phyloP scores from a whole-genome alignment of 2,113 vertebrate species.

The Prietella phreatophila region DNA sequence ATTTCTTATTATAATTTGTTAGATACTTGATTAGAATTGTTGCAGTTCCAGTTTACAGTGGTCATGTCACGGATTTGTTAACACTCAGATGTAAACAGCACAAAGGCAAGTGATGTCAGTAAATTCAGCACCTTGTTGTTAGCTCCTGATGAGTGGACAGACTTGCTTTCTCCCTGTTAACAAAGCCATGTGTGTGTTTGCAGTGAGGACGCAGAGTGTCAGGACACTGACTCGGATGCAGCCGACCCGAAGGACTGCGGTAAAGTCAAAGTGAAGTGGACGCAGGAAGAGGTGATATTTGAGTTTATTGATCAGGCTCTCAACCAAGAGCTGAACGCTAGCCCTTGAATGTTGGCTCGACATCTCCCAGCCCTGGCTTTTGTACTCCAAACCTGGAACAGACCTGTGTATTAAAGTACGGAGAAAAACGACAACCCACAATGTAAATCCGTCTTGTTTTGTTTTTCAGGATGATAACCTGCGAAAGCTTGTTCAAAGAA shows the following conservation, averaged over 20 bases:
- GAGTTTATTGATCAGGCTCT: too few relatives aligned
- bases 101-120: conserved; percentile 1
- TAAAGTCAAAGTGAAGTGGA: conserved; percentile 93
- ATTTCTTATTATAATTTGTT: not conserved
- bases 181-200: conserved; percentile 12
- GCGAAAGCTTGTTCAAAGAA: conserved; percentile 82
- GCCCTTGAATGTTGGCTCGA: not conserved
- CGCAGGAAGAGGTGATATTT: conserved; percentile 82
- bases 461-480: conserved; percentile 84
- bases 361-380: not conserved
- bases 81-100: not conserved
- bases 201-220: conserved; percentile 88
- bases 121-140: conserved; percentile 25
- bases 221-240: conserved; percentile 87
- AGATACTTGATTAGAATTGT: not conserved
- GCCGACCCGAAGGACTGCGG: conserved; percentile 82
- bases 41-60: not conserved
- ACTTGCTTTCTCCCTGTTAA: conserved; percentile 8
- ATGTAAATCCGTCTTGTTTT: not conserved
- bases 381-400: not conserved
- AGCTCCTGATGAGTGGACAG: conserved; percentile 22
- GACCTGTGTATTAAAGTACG: not conserved
- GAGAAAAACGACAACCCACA: not conserved
- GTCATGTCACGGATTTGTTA: not conserved
- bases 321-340: too few relatives aligned